Evolutionary conservation across 2,113 vertebrate species (phyloP).

Genomic region (Barnardius zonarius): DNA sequence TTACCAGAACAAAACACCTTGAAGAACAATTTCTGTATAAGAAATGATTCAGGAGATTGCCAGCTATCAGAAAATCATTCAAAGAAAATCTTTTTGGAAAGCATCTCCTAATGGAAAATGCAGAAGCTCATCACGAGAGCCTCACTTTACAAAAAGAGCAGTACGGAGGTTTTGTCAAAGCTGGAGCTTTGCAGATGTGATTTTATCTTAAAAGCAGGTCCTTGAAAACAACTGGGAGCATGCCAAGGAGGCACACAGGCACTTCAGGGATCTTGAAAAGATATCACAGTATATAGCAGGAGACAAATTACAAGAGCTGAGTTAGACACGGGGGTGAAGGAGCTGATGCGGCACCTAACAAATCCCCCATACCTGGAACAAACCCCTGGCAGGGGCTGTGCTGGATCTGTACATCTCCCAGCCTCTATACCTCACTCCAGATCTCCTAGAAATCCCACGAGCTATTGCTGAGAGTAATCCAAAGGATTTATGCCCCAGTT

Average conservation of each 20-base stretch:
- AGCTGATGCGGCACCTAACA: neutral
- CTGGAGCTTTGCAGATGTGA: neutral
- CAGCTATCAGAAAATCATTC: conserved; percentile 1
- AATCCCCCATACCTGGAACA: neutral
- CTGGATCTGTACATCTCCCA: neutral
- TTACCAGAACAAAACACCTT: neutral
- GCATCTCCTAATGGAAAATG: neutral
- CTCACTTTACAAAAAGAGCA: neutral
- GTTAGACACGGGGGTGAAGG: neutral
- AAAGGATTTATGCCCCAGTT: neutral
- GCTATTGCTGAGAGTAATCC: neutral
- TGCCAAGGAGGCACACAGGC: neutral
- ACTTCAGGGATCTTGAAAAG: neutral
- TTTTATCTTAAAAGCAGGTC: conserved; percentile 28
- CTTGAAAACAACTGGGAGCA: conserved; percentile 6
- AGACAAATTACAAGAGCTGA: neutral
- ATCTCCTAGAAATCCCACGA: neutral
- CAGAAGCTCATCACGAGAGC: neutral
- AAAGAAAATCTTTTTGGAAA: neutral
- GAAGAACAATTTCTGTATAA: neutral
- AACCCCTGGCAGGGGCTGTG: neutral
- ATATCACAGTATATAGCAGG: neutral
- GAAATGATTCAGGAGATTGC: neutral
- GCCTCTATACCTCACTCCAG: neutral
- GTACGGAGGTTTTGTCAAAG: neutral